A percentile compares a stretch with the other conserved stretches of the same genome.
phyloP scores from a whole-genome alignment of 2,888 invertebrate genomes.

The Agrochola circellaris region DNA sequence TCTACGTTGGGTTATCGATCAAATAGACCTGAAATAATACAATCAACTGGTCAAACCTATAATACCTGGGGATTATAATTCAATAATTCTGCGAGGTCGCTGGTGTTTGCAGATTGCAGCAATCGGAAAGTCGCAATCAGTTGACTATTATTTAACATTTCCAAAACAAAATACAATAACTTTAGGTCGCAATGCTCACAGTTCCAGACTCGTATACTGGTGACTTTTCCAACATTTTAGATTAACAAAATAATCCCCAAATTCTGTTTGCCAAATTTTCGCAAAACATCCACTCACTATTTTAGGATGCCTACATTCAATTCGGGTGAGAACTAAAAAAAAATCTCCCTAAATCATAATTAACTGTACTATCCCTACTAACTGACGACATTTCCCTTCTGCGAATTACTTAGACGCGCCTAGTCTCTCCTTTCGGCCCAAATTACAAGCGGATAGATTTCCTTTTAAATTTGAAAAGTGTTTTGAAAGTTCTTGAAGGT shows the following conservation, averaged over 20 bases:
- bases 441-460: constrained; percentile 36
- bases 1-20: not conserved
- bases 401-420: constrained; percentile 68
- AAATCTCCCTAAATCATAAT: constrained; percentile 67
- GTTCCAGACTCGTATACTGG: not conserved
- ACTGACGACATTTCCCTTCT: constrained; percentile 71
- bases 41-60: not conserved
- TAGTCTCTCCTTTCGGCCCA: constrained; percentile 36
- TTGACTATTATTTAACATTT: not conserved
- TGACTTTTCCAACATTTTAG: not conserved
- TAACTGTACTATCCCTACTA: constrained; percentile 69
- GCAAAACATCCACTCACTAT: not conserved
- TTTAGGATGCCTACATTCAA: not conserved
- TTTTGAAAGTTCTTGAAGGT: not conserved
- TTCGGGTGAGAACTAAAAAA: constrained; percentile 33
- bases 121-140: not conserved
- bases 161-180: not conserved
- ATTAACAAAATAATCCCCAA: not conserved
- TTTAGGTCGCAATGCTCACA: not conserved
- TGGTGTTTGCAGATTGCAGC: constrained; percentile 19
- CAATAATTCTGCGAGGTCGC: not conserved
- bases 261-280: not conserved
- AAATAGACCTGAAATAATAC: not conserved
- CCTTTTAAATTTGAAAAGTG: too few species aligned
- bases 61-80: not conserved